phyloP scores from a whole-genome alignment of 2,888 invertebrate species.

The Keiferia lycopersicella region DNA sequence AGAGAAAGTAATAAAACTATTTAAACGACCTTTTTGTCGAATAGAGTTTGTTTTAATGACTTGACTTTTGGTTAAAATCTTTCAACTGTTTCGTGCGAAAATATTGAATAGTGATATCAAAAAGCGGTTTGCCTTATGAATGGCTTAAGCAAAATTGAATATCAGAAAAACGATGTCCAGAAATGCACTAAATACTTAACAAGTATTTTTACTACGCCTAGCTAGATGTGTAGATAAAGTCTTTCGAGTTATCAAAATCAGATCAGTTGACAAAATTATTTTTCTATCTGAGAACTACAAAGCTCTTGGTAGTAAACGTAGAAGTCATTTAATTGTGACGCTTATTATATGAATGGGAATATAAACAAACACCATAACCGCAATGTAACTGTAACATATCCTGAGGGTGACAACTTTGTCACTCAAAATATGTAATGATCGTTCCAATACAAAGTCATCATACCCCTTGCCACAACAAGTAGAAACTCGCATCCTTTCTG shows the following conservation, averaged over 20 bases:
- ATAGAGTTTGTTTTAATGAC: conserved; percentile 13
- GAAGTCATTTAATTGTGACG: too few relatives aligned
- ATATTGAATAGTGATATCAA: not conserved
- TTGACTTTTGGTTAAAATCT: not conserved
- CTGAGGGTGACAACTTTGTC: not conserved
- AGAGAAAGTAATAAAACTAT: conserved; percentile 19
- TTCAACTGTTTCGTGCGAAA: not conserved
- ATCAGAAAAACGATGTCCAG: too few relatives aligned
- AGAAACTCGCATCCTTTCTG: conserved; percentile 2
- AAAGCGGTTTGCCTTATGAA: not conserved
- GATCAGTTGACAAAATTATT: too few relatives aligned
- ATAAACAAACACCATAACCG: too few relatives aligned
- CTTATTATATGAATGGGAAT: too few relatives aligned
- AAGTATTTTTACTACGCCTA: too few relatives aligned
- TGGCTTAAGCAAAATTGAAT: too few relatives aligned
- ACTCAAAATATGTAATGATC: not conserved
- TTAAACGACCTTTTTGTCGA: conserved; percentile 13
- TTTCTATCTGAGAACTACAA: too few relatives aligned
- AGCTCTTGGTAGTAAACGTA: too few relatives aligned
- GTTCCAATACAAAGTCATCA: not conserved
- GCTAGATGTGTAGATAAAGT: too few relatives aligned
- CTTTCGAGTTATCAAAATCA: too few relatives aligned
- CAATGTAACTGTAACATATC: not conserved
- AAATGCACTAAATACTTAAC: too few relatives aligned
- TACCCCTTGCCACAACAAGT: not conserved